A percentile compares a stretch with the other conserved stretches of the same genome.
phyloP scores from a whole-genome alignment of 2,113 vertebrate species.

The Tetrax tetrax region DNA sequence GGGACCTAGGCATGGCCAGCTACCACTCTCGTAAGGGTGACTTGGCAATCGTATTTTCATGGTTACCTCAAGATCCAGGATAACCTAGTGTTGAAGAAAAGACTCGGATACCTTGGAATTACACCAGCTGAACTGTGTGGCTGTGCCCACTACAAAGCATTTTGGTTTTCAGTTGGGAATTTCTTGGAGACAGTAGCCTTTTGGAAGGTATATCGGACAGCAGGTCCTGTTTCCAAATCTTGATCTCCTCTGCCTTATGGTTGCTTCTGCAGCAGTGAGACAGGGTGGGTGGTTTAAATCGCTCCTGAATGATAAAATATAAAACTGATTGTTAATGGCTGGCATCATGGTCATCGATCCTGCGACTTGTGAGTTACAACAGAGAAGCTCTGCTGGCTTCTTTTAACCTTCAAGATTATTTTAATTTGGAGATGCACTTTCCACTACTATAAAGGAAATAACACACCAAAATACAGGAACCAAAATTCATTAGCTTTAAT shows the following conservation, averaged over 20 bases:
- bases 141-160: background rate
- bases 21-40: background rate
- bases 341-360: background rate
- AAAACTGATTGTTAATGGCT: background rate
- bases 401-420: background rate
- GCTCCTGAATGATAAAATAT: background rate
- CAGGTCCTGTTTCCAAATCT: background rate
- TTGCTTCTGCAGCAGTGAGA: background rate
- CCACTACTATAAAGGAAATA: background rate
- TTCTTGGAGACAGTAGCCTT: background rate
- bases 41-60: background rate
- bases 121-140: background rate
- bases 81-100: background rate
- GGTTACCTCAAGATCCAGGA: background rate
- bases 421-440: background rate
- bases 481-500: background rate
- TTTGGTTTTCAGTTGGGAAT: background rate
- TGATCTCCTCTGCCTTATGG: background rate
- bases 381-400: slow-evolving; percentile 4
- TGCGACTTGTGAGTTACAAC: background rate
- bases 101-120: background rate
- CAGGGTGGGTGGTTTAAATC: background rate
- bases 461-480: background rate
- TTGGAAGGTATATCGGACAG: background rate
- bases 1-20: background rate